Evolutionary conservation across 2,113 vertebrate genomes (phyloP), one percentile per base, ranked within the genome.

Genomic region (Grus americana): DNA sequence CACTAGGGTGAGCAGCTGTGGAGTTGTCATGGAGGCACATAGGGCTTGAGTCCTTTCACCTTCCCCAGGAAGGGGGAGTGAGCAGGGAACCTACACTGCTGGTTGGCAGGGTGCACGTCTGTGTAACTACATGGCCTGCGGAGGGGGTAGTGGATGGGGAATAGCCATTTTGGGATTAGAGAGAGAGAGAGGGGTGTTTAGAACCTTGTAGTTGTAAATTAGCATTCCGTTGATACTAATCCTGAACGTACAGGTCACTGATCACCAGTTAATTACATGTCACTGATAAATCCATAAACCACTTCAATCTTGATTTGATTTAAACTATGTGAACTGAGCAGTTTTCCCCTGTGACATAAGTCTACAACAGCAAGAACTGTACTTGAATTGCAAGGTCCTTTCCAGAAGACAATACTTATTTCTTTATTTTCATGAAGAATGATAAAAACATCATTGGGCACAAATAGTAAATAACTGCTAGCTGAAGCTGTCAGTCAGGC

Each of bases 221-320:
- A 59, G 10, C 47, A 87, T 58, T 90, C 42, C 79, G 24, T 15
- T 89, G 70, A 57, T 89, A 52, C 46, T 72, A 90, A 85, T 75
- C 23, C 71, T 67, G 23, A 90, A 44, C 1, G 7, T 32, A 73
- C 34, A 72, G 74, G 52, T 88, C 79, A 90, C 62, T 86, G 62
- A 47, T 72, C 79, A 26, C 57, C 62, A 88, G 44, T 90, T 93
- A 94, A 93, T 92, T 90, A 86, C 44, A 38, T 59, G 52, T 34
- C 26, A 82, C 9, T 79, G 66, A 88, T 92, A 93, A 95, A 96
- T 90, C 85, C 62, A 92, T 91, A 92, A 93, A 72, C 7, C 27
- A 40, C 36, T 93, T 95, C 72, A 86, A 34, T 75, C 21, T 20
- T 2, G 2, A 50, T 73, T 89, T 93, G 22, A 9, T 74, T 94